Evolutionary conservation across 2,797 vertebrate genomes (phyloP), one percentile per base, ranked within the genome.

Genomic region (Brachyrhaphis roseni): DNA sequence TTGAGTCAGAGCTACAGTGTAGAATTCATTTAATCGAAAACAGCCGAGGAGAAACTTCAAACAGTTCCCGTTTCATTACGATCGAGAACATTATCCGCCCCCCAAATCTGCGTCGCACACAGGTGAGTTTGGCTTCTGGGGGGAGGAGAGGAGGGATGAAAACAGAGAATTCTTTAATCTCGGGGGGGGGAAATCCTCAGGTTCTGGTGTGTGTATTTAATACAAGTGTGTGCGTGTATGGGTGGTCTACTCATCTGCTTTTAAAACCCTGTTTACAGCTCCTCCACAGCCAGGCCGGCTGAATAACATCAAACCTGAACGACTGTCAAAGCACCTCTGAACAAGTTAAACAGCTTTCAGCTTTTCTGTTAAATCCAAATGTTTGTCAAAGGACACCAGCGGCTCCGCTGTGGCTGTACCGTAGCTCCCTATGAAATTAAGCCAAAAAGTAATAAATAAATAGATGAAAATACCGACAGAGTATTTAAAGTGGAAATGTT

Each of bases 141-240:
- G 89, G 87, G 78, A 51, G 16, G 7, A 23, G 18, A 23, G 18
- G 57, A 77, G 15, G 82, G 85, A 89, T 88, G 91, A 87, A 94
- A 94, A 94, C 89, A 93, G 85, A 43, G 0, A 3, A 81, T 80
- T 90, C 81, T 93, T 91, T 91, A 89, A 93, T 94, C 92, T 92
- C 72, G 13, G 20, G 31, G 79, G 13, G 20, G 31, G 78, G 82
- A 87, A 86, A 89, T 86, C 84, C 85, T 87, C 83, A 76, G 81
- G 77, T 84, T 89, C 75, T 77, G 76, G 55, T 13, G 55, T 16
- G 39, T 72, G 31, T 15, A 31, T 8, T 64, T 16, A 43, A 18
- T 39, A 15, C 13, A 16, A 4, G 26, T 1, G 34, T 15, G 31
- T 81, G 41, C 88, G 68, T 12, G 53, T 13, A 23, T 72, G 28